Evolutionary conservation across 2,888 invertebrate species (phyloP).

Genomic region (Tinea pellionella): DNA sequence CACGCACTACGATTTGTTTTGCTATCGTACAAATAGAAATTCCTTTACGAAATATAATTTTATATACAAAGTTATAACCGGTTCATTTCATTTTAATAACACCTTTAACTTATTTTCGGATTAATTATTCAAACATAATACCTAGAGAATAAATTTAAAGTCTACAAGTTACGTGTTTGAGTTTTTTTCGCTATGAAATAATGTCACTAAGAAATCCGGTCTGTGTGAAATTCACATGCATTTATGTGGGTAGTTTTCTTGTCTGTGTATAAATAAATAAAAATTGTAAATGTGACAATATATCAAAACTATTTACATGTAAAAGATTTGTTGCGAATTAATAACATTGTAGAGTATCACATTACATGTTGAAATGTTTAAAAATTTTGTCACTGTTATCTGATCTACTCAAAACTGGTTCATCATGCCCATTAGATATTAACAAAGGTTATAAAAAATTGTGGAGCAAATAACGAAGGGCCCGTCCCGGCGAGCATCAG

Average conservation of each 20-base stretch:
- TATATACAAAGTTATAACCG: too few species aligned
- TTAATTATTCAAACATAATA: too few species aligned
- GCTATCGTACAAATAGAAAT: background rate
- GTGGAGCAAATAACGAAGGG: background rate
- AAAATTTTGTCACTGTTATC: background rate
- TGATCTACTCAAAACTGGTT: background rate
- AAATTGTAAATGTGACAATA: background rate
- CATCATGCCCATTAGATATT: background rate
- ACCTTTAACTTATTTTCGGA: too few species aligned
- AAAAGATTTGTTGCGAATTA: slow-evolving; percentile 6
- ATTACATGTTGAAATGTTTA: background rate
- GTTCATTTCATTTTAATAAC: too few species aligned
- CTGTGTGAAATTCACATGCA: too few species aligned
- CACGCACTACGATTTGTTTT: background rate
- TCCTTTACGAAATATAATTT: too few species aligned
- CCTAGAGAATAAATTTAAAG: too few species aligned
- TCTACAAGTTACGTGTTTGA: too few species aligned
- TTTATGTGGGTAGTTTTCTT: too few species aligned
- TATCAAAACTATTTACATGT: background rate
- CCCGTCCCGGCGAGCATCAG: background rate
- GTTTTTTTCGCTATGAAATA: too few species aligned
- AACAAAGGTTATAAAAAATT: background rate
- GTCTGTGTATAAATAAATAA: too few species aligned
- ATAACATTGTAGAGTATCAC: background rate
- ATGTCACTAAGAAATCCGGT: too few species aligned